Evolutionary conservation across 64 coral and sea anemone species (phyloP).

Genomic region (Porites lutea): DNA sequence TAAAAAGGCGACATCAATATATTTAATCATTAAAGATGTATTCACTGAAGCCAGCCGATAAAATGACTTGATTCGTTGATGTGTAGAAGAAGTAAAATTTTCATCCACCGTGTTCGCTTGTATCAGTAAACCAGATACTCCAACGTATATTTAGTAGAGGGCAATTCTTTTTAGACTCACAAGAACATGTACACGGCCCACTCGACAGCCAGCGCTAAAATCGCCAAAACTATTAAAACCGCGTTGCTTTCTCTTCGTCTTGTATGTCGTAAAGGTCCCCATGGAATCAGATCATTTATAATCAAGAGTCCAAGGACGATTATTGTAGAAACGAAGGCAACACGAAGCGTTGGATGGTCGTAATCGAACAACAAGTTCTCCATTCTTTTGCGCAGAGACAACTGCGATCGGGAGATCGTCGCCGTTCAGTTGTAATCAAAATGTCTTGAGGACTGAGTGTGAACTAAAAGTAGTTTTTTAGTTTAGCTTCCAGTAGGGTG

Average conservation of each 20-base stretch:
- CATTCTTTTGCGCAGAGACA: not conserved
- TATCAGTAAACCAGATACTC: too few species aligned
- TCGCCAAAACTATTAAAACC: conserved; percentile 65
- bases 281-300: conserved; percentile 63
- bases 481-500: too few species aligned
- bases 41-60: too few species aligned
- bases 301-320: conserved; percentile 66
- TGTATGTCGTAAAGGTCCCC: conserved; percentile 47
- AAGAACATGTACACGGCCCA: conserved; percentile 57
- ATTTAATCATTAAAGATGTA: too few species aligned
- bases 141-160: not conserved
- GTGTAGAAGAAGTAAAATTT: too few species aligned
- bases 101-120: too few species aligned
- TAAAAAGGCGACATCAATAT: too few species aligned
- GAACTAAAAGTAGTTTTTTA: too few species aligned
- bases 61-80: too few species aligned
- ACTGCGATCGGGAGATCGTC: not conserved
- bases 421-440: too few species aligned
- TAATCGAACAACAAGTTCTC: conserved; percentile 25
- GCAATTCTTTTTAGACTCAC: not conserved
- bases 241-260: conserved; percentile 51
- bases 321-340: conserved; percentile 62
- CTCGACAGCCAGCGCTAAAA: conserved; percentile 60
- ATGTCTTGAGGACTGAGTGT: too few species aligned
- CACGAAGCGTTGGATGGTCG: conserved; percentile 58